Conservation (phyloP, 2,888 invertebrate species). For the Epinotia bilunana region DNA sequence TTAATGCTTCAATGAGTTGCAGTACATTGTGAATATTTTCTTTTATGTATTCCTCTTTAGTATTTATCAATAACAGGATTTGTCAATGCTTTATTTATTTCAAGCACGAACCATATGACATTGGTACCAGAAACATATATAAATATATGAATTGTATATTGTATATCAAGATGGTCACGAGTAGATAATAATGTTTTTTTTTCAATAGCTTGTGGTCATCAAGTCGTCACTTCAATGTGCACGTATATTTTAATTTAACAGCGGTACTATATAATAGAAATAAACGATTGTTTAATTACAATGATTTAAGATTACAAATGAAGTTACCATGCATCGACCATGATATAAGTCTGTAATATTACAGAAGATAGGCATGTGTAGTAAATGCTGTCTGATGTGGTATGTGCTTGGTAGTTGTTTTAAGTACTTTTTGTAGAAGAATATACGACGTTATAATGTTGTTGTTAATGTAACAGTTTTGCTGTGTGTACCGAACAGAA, state of each 20-base stretch:
- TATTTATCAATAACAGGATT: too few relatives aligned
- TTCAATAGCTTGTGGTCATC: background rate
- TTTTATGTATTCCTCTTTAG: too few relatives aligned
- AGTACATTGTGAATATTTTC: too few relatives aligned
- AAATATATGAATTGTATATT: too few relatives aligned
- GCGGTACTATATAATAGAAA: background rate
- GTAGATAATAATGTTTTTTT: background rate
- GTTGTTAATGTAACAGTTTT: background rate
- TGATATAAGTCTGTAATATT: background rate
- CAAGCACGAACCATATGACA: too few relatives aligned
- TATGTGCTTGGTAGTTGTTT: background rate
- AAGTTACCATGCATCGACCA: slow-evolving; percentile 22
- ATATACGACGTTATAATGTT: background rate
- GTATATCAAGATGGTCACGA: too few relatives aligned
- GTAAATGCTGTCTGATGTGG: background rate
- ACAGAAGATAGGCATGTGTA: background rate
- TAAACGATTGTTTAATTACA: background rate
- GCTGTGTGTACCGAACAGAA: background rate
- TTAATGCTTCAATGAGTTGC: too few relatives aligned
- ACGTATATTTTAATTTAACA: background rate
- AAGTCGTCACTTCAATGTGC: background rate
- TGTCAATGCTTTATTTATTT: too few relatives aligned
- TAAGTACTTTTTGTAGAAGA: background rate
- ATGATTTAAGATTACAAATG: background rate
- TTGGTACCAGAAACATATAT: too few relatives aligned